phyloP scores from a whole-genome alignment of 1,140 invertebrate genomes.

The Coenobita brevimanus region DNA sequence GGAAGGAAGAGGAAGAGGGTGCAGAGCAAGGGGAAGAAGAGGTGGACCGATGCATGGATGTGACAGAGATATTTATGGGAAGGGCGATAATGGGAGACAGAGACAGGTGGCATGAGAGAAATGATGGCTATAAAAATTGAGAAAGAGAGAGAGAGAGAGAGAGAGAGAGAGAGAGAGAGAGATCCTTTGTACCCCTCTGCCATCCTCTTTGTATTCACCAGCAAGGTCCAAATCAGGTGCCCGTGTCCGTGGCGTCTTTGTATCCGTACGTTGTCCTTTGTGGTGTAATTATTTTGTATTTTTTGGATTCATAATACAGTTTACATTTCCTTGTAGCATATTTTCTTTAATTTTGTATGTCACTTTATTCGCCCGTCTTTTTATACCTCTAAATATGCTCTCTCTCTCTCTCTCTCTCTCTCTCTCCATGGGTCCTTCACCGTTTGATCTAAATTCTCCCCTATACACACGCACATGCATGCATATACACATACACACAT shows the following conservation, averaged over 20 bases:
- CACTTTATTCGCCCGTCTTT: no score
- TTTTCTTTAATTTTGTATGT: no score
- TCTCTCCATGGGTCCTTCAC: no score
- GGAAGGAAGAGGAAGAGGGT: not conserved
- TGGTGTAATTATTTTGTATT: no score
- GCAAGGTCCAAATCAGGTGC: not conserved
- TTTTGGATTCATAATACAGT: no score
- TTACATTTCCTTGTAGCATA: no score
- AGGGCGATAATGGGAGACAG: not conserved
- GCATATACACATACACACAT: no score
- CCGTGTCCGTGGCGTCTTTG: not conserved
- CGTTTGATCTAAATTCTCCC: no score
- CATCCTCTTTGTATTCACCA: not conserved
- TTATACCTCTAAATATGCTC: no score
- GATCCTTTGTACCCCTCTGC: not conserved
- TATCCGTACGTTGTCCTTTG: no score
- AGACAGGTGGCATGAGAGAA: not conserved
- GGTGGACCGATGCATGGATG: not conserved
- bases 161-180: conserved; percentile 1
- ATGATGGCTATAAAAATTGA: not conserved
- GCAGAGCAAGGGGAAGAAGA: not conserved
- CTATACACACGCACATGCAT: no score
- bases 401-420: no score
- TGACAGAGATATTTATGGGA: not conserved
- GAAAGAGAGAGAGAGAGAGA: not conserved